Evolutionary conservation across 2,797 vertebrate genomes (phyloP).

Genomic region (Phrynocephalus vlangalii): DNA sequence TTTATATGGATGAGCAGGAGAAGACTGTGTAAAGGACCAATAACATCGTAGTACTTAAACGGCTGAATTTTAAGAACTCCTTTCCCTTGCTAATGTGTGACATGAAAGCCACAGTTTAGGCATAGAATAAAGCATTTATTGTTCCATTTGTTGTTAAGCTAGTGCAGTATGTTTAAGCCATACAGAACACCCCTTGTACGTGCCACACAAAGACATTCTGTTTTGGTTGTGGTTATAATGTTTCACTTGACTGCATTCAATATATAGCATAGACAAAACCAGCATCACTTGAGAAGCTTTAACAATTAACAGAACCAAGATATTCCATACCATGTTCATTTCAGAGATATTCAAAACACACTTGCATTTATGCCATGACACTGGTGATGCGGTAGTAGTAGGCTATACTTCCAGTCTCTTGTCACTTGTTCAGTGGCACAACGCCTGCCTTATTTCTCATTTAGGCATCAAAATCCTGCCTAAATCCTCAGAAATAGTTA

Average conservation of each 20-base stretch:
- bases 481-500: not conserved
- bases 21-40: conserved; percentile 1
- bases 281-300: not conserved
- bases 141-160: conserved; percentile 9
- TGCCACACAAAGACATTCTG: conserved; percentile 16
- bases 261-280: conserved; percentile 22
- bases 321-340: conserved; percentile 10
- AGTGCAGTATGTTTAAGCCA: conserved; percentile 14
- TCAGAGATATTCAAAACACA: conserved; percentile 34
- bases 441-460: conserved; percentile 16
- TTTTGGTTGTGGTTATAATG: conserved; percentile 27
- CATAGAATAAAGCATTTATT: conserved; percentile 27
- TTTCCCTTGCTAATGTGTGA: not conserved
- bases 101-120: not conserved
- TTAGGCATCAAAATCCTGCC: conserved; percentile 22
- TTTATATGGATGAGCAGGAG: not conserved
- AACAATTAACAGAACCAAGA: conserved; percentile 17
- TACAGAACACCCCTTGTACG: not conserved
- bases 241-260: not conserved
- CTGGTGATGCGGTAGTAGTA: not conserved
- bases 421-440: not conserved
- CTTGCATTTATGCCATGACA: conserved; percentile 35
- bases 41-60: not conserved
- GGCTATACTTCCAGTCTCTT: not conserved
- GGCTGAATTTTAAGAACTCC: not conserved